A percentile compares a stretch with the other conserved stretches of the same genome.
Evolutionary conservation across 2,113 vertebrate species (phyloP).

Genomic region (Natator depressus): DNA sequence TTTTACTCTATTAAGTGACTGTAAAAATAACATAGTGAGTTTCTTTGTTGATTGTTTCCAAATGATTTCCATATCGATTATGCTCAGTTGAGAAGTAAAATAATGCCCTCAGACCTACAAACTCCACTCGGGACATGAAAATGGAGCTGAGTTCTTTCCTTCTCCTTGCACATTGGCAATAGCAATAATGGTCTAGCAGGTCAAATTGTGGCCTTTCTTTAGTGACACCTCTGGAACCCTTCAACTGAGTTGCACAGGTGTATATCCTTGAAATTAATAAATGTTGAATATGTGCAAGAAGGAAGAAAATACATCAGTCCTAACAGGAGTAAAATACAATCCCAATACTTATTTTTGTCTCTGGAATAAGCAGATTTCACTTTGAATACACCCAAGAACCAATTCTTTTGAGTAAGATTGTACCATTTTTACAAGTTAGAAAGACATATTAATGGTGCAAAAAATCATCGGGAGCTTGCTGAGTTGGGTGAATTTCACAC

Average conservation of each 20-base stretch:
- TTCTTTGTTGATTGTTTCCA: background rate
- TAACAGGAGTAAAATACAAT: fast-evolving
- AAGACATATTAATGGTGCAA: background rate
- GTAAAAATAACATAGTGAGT: background rate
- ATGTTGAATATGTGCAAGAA: background rate
- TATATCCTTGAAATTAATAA: background rate
- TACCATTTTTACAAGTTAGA: fast-evolving
- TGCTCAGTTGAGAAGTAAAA: background rate
- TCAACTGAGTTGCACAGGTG: background rate
- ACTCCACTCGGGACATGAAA: background rate
- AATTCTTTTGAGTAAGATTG: fast-evolving
- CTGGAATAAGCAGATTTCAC: fast-evolving
- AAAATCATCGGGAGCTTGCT: background rate
- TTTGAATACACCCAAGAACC: background rate
- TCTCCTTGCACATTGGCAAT: no score
- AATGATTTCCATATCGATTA: background rate
- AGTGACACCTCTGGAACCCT: background rate
- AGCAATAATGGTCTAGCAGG: background rate
- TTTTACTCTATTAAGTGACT: background rate
- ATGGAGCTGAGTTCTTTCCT: background rate
- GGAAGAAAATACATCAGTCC: background rate
- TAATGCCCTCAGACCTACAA: background rate
- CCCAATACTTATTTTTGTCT: background rate
- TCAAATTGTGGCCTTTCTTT: background rate
- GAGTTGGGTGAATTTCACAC: background rate